phyloP scores from a whole-genome alignment of 53 echinoderm and acorn worm genomes.

The Arbacia lixula region DNA sequence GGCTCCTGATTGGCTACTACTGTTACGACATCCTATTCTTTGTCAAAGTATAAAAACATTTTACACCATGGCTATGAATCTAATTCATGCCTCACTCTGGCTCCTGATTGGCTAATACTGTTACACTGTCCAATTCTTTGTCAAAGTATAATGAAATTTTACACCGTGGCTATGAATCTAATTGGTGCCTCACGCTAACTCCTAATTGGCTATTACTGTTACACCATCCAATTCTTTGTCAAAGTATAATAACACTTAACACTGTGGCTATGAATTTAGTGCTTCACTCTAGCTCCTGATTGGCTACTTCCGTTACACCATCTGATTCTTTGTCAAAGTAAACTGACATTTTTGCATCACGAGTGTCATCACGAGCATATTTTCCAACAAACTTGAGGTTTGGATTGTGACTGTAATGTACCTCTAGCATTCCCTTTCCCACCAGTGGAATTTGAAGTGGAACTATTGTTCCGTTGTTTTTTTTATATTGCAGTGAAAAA shows the following conservation, averaged over 20 bases:
- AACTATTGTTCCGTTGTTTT: too few species aligned
- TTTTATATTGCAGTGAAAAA: too few species aligned
- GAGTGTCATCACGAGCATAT: too few species aligned
- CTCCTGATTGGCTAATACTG: slow-evolving; percentile 66
- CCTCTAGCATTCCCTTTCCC: too few species aligned
- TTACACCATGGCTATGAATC: slow-evolving; percentile 80
- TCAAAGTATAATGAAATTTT: slow-evolving; percentile 65
- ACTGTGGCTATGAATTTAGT: slow-evolving; percentile 83
- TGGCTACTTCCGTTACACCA: slow-evolving; percentile 61
- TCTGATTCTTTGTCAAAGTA: slow-evolving; percentile 64
- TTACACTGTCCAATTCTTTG: slow-evolving; percentile 62
- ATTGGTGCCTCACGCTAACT: slow-evolving; percentile 76
- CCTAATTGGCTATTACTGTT: slow-evolving; percentile 63
- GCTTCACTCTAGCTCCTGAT: slow-evolving; percentile 75
- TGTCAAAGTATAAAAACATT: slow-evolving; percentile 61
- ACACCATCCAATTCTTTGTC: slow-evolving; percentile 64
- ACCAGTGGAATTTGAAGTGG: too few species aligned
- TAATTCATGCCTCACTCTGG: slow-evolving; percentile 77
- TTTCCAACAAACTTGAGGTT: too few species aligned
- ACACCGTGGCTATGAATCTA: slow-evolving; percentile 80
- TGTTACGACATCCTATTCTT: slow-evolving; percentile 64
- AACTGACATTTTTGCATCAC: too few species aligned
- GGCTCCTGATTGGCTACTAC: slow-evolving; percentile 72
- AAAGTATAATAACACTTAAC: too few species aligned
- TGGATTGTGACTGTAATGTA: too few species aligned